Conservation (phyloP, 2,113 vertebrate species). For the Odontophorus gujanensis region DNA sequence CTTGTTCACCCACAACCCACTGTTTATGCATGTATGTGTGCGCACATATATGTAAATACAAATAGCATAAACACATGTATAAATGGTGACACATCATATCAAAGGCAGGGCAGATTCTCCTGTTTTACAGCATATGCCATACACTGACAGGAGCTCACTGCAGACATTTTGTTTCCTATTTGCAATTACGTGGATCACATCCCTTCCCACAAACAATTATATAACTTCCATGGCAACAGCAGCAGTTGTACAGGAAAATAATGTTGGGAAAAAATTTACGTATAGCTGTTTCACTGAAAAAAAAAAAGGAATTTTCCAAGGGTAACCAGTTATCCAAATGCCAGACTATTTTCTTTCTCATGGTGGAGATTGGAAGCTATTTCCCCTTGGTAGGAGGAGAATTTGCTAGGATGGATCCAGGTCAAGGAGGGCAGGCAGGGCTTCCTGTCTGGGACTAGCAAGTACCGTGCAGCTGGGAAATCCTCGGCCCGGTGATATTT, state of each 20-base stretch:
- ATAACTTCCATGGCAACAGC: constrained; percentile 46
- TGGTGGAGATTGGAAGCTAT: not conserved
- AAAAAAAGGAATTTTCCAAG: not conserved
- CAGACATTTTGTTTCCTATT: constrained; percentile 4
- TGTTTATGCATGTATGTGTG: accelerated
- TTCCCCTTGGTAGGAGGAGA: not conserved
- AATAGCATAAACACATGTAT: not conserved
- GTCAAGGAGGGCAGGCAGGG: not conserved
- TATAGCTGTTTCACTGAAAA: not conserved
- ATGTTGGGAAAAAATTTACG: not conserved
- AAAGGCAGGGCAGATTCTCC: not conserved
- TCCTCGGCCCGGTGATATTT: not conserved
- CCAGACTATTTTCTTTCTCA: not conserved
- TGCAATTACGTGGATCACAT: not conserved
- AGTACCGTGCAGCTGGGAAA: not conserved
- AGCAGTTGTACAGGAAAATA: not conserved
- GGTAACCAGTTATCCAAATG: not conserved
- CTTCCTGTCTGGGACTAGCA: not conserved
- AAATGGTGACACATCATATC: not conserved
- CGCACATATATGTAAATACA: not conserved
- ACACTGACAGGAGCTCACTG: not conserved
- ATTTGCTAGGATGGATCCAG: no score
- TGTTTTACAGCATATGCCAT: not conserved
- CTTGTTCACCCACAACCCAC: not conserved
- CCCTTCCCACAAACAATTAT: not conserved